A percentile compares a stretch with the other conserved stretches of the same genome.
Conservation (phyloP, 2,797 vertebrate species). For the Artibeus lituratus region DNA sequence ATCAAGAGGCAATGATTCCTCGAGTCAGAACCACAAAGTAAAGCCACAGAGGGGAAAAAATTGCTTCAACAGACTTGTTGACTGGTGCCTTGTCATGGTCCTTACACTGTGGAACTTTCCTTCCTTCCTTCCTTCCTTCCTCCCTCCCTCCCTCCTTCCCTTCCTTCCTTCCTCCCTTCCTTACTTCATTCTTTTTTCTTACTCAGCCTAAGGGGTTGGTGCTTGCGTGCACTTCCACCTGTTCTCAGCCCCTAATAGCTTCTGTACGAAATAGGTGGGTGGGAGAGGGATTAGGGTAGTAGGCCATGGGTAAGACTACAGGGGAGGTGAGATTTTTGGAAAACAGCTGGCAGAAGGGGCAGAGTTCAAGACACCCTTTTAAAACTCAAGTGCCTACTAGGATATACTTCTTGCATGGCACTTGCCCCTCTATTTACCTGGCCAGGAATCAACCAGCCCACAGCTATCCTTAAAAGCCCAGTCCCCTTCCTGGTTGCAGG, state of each 20-base stretch:
- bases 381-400: not conserved
- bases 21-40: not conserved
- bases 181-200: not conserved
- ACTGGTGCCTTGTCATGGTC: not conserved
- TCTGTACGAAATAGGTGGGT: not conserved
- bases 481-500: not conserved
- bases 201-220: not conserved
- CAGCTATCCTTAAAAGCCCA: not conserved
- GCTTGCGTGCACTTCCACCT: fast-evolving
- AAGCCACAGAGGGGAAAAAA: not conserved
- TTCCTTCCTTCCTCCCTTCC: not conserved
- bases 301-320: not conserved
- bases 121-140: not conserved
- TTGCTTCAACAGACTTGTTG: not conserved
- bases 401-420: not conserved
- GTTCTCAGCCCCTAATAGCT: not conserved
- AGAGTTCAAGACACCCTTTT: not conserved
- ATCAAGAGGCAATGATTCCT: not conserved
- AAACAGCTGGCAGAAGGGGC: not conserved
- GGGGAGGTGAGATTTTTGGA: not conserved
- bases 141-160: no score
- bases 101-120: not conserved
- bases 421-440: not conserved
- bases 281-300: not conserved
- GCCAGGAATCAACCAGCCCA: not conserved